Base-by-base conservation (phyloP, 2,797 vertebrate species). In the Taenioides sp. region DNA sequence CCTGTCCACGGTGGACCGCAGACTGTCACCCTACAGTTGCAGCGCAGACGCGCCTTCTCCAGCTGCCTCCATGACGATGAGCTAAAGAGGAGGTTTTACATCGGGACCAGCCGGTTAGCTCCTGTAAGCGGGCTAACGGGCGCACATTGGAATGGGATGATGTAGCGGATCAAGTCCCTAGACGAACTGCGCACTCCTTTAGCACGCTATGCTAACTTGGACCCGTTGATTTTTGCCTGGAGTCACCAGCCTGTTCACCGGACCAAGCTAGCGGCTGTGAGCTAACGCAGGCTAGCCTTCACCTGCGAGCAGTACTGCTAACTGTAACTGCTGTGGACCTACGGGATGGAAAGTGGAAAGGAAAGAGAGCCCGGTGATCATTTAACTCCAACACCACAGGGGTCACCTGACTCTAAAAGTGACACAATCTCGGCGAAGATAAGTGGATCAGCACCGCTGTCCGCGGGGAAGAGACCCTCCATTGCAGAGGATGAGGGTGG, bases 401-500 rank as follows among this genome's bases (percentile, higher is more conserved):
- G 81, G 75, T 55, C 25, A 17, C 25, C 10, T 0, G 88, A 86
- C 1, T 31, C 64, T 1, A 64, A 47, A 67, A 7, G 77, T 27
- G 86, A 86, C 54, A 14, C 74, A 59, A 82, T 61, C 65, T 49
- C 81, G 0, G 62, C 22, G 25, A 89, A 88, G 68, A 70, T 80
- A 0, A 69, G 78, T 31, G 91, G 88, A 58, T 79, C 82, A 34
- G 65, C 88, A 0, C 37, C 71, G 31, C 73, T 75, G 20, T 68
- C 86, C 5, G 57, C 82, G 52, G 88, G 77, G 9, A 92, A 89
- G 75, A 89, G 87, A 90, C 77, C 85, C 7, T 89, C 87, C 37
- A 77, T 86, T 55, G 90, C 83, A 40, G 91, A 88, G 70, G 91
- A 93, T 58, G 90, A 92, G 66, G 84, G 83, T 7, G 88, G 87